phyloP scores from a whole-genome alignment of 2,113 vertebrate genomes.

The Pagrus major region DNA sequence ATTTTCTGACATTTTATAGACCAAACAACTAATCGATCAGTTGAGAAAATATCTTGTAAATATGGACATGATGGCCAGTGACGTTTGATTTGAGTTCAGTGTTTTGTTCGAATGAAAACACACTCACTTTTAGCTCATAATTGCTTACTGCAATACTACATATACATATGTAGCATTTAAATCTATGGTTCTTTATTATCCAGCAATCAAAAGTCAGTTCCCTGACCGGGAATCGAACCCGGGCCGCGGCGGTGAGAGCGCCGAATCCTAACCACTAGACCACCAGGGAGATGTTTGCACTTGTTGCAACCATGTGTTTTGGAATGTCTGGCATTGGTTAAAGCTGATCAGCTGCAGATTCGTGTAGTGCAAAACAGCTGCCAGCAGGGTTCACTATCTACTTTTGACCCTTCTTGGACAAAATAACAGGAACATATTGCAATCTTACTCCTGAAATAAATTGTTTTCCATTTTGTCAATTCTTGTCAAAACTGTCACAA shows the following conservation, averaged over 20 bases:
- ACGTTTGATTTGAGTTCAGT: not conserved
- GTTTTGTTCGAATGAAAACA: not conserved
- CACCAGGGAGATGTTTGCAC: conserved; percentile 62
- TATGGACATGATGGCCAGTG: not conserved
- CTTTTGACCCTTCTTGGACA: not conserved
- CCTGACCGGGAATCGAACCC: conserved; percentile 78
- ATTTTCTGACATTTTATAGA: too few species aligned
- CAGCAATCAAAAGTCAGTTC: fast-evolving
- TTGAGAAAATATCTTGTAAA: too few species aligned
- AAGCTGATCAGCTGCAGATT: not conserved
- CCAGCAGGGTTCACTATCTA: not conserved
- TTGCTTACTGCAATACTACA: not conserved
- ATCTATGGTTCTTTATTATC: not conserved
- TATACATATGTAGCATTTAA: too few species aligned
- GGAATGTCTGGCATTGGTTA: conserved; percentile 9
- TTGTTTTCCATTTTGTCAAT: not conserved
- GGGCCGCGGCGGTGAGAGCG: conserved; percentile 74
- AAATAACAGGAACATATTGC: not conserved
- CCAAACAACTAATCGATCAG: too few species aligned
- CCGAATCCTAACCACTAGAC: conserved; percentile 83
- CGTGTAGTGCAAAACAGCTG: not conserved
- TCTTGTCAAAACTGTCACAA: not conserved
- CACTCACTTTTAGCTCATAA: not conserved
- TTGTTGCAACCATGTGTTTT: fast-evolving
- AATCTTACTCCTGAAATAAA: not conserved